phyloP scores from a whole-genome alignment of 2,797 vertebrate genomes.

The Megaceryle alcyon region DNA sequence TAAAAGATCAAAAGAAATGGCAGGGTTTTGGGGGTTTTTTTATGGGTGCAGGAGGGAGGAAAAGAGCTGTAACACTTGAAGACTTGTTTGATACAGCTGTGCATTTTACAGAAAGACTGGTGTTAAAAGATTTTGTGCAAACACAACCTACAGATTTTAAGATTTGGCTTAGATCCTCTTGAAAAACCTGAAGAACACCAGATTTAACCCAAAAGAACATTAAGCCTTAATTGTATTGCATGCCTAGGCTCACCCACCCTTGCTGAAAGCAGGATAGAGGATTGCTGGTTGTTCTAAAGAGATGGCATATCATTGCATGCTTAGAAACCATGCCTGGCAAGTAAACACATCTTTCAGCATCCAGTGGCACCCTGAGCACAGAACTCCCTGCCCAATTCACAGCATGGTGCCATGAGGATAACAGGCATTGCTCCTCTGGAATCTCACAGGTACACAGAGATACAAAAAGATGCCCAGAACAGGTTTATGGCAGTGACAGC shows the following conservation, averaged over 20 bases:
- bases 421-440: accelerated
- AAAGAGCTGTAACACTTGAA: not conserved
- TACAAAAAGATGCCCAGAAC: not conserved
- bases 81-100: not conserved
- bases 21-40: not conserved
- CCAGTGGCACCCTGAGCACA: not conserved
- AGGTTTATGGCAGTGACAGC: not conserved
- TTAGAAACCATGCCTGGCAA: not conserved
- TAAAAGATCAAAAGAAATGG: not conserved
- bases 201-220: not conserved
- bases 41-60: not conserved
- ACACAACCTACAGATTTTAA: not conserved
- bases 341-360: not conserved
- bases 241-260: not conserved
- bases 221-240: not conserved
- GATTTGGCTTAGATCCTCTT: not conserved
- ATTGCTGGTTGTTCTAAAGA: not conserved
- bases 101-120: not conserved
- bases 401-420: not conserved
- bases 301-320: not conserved
- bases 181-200: not conserved
- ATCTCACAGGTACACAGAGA: accelerated
- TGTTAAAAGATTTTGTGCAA: not conserved
- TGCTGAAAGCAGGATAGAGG: not conserved
- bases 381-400: not conserved